A percentile compares a stretch with the other conserved stretches of the same genome.
phyloP scores from a whole-genome alignment of 1,140 invertebrate genomes.

The Drosophila neocordata region DNA sequence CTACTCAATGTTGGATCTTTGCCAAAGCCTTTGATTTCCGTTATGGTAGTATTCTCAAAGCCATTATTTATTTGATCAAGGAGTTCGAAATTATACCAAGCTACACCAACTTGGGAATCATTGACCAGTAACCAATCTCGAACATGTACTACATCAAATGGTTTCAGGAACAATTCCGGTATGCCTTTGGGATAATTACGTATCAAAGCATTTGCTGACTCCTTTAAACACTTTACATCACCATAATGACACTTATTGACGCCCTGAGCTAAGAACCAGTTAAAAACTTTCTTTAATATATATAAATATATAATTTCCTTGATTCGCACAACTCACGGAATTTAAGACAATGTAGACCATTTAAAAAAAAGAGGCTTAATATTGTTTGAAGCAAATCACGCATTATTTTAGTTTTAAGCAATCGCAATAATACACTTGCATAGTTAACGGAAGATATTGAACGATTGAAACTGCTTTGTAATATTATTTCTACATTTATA shows the following conservation, averaged over 20 bases:
- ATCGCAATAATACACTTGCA: slow-evolving; percentile 29
- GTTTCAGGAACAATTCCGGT: slow-evolving; percentile 48
- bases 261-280: slow-evolving; percentile 28
- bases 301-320: background rate
- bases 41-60: slow-evolving; percentile 66
- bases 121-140: slow-evolving; percentile 49
- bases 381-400: slow-evolving; percentile 18
- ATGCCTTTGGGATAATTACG: slow-evolving; percentile 53
- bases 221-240: slow-evolving; percentile 46
- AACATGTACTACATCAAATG: slow-evolving; percentile 51
- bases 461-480: slow-evolving; percentile 21
- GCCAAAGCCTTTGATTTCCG: slow-evolving; percentile 52
- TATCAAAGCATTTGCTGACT: slow-evolving; percentile 46
- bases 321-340: slow-evolving; percentile 39
- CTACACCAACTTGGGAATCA: slow-evolving; percentile 45
- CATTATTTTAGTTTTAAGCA: slow-evolving; percentile 28
- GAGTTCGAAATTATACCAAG: slow-evolving; percentile 53
- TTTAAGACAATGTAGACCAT: slow-evolving; percentile 21
- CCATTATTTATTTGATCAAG: slow-evolving; percentile 57
- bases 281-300: background rate
- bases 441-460: slow-evolving; percentile 13
- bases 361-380: slow-evolving; percentile 26
- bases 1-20: slow-evolving; percentile 50
- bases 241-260: slow-evolving; percentile 58
- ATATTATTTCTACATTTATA: slow-evolving; percentile 17